Conservation (phyloP, 2,113 vertebrate genomes). For the Hippocampus zosterae region DNA sequence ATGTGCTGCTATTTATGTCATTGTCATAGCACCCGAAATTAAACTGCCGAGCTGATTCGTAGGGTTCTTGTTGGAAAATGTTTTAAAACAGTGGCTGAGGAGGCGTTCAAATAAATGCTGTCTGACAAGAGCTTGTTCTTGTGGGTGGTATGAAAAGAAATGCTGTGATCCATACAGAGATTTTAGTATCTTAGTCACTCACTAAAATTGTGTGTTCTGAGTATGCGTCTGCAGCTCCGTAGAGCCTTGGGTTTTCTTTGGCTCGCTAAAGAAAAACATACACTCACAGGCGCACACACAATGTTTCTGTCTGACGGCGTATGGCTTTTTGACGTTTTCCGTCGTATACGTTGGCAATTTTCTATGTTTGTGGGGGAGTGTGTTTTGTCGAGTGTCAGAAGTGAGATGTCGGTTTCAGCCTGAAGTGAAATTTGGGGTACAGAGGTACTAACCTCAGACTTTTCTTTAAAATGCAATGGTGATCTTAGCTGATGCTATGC, state of each 20-base stretch:
- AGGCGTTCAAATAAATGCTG: conserved; percentile 22
- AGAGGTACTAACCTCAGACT: not conserved
- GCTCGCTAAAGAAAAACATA: conserved; percentile 1
- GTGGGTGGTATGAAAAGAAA: conserved; percentile 37
- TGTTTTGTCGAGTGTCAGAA: not conserved
- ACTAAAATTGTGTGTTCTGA: conserved; percentile 29
- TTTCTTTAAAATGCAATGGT: not conserved
- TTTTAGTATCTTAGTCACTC: conserved; percentile 17
- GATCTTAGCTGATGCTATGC: not conserved
- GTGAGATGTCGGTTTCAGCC: not conserved
- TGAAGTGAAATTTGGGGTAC: not conserved
- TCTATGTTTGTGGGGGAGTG: not conserved
- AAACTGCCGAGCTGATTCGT: not conserved
- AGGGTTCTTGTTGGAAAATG: conserved; percentile 18
- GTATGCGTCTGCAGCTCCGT: conserved; percentile 15
- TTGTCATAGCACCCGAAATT: conserved; percentile 7
- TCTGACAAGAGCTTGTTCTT: conserved; percentile 32
- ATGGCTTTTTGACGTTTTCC: not conserved
- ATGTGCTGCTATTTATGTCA: not conserved
- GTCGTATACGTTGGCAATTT: not conserved
- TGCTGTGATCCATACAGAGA: conserved; percentile 23
- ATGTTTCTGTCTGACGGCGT: not conserved
- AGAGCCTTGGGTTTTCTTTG: conserved; percentile 29
- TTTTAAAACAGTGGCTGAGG: conserved; percentile 30
- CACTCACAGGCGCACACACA: not conserved